phyloP scores from a whole-genome alignment of 1,140 invertebrate species.

The Holotrichia oblita region DNA sequence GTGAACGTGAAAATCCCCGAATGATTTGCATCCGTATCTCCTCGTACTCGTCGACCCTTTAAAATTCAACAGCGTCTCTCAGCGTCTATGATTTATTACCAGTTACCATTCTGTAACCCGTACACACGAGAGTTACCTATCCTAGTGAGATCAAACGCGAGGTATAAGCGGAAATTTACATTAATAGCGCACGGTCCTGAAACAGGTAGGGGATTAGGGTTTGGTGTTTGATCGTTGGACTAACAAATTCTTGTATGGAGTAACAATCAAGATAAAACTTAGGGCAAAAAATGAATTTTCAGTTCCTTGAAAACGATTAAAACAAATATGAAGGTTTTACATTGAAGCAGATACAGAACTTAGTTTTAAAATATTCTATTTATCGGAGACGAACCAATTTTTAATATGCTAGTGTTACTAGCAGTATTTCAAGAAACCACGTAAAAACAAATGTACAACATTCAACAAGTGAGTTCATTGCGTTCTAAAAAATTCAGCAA shows the following conservation, averaged over 20 bases:
- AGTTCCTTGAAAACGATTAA: no score
- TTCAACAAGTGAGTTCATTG: no score
- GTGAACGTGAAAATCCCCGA: constrained; percentile 4
- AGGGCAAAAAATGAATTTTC: no score
- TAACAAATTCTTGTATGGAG: not conserved
- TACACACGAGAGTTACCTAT: not conserved
- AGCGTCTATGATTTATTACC: not conserved
- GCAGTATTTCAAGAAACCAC: no score
- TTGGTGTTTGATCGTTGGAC: not conserved
- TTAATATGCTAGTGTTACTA: no score
- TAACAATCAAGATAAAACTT: no score
- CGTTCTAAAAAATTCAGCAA: no score
- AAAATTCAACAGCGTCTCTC: not conserved
- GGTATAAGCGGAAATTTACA: not conserved
- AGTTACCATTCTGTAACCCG: not conserved
- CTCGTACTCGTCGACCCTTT: not conserved
- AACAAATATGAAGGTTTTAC: no score
- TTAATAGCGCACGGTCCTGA: not conserved
- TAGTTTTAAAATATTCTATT: no score
- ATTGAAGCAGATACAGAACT: no score
- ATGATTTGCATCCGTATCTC: not conserved
- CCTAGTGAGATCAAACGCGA: not conserved
- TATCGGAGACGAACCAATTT: no score
- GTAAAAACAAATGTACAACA: no score
- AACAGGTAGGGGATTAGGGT: not conserved